Conservation (phyloP, 2,797 vertebrate genomes). For the Anguilla pacifica region DNA sequence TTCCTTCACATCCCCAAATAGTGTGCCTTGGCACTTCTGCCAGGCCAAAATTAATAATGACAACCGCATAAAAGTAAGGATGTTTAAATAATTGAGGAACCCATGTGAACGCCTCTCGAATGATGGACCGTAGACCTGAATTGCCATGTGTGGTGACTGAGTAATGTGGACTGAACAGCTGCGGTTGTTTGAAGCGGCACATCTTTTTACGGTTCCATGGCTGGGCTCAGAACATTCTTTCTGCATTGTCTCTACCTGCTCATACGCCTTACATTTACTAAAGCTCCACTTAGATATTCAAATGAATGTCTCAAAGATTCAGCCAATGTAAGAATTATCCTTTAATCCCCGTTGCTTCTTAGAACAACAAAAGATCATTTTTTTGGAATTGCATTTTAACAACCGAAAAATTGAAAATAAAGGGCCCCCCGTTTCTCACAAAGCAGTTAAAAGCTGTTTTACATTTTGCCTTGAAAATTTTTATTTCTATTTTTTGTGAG, state of each 20-base stretch:
- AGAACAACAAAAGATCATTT: neutral
- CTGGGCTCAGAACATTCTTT: neutral
- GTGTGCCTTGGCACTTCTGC: neutral
- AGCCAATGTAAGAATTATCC: neutral
- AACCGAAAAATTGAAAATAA: neutral
- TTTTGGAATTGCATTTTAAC: no score
- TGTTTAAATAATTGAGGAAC: conserved; percentile 26
- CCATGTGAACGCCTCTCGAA: neutral
- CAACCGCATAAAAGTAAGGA: neutral
- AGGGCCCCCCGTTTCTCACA: neutral
- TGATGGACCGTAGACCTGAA: neutral
- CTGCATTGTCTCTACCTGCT: neutral
- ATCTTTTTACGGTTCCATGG: neutral
- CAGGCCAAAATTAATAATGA: conserved; percentile 13
- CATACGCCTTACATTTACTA: neutral
- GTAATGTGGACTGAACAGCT: neutral
- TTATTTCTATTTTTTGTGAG: neutral
- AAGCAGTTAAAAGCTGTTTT: neutral
- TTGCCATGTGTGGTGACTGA: neutral
- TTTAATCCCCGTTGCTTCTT: neutral
- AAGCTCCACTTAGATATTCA: conserved; percentile 12
- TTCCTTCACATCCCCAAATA: conserved; percentile 4
- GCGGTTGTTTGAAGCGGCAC: neutral
- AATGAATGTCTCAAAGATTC: neutral
- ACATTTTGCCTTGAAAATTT: neutral